These are phyloP conservation scores for Furnarius figulus DNA, from an alignment of 2,113 vertebrate genomes.

Conservation along the genomic window DNA sequence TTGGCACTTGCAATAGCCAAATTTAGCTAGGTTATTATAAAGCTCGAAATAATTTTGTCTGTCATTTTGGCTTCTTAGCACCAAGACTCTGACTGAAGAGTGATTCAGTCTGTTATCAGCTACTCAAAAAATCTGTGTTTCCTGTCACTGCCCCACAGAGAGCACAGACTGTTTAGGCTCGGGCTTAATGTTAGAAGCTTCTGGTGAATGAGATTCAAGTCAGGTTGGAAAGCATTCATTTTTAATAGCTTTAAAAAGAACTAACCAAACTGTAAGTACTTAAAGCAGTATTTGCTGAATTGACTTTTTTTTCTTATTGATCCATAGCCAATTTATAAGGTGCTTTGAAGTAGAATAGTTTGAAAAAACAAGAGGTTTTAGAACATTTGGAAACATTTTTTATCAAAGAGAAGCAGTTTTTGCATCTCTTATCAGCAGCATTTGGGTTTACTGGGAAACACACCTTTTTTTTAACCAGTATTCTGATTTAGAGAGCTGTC, in stretches of 20 bases:
- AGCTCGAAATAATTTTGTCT: not conserved
- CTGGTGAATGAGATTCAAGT: not conserved
- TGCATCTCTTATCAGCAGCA: not conserved
- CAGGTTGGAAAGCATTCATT: not conserved
- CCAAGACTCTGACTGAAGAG: not conserved
- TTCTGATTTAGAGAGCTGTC: not conserved
- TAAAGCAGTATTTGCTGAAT: not conserved
- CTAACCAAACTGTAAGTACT: not conserved
- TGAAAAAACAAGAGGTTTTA: not conserved
- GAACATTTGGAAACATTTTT: not conserved
- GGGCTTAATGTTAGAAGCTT: not conserved
- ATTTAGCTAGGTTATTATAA: not conserved
- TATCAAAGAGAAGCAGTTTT: not conserved
- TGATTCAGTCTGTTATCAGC: not conserved
- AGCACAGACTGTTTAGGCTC: not conserved
- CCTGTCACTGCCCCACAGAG: not conserved
- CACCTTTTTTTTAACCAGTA: not conserved
- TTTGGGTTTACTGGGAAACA: not conserved
- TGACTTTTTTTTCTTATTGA: not conserved
- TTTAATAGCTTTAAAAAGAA: not conserved
- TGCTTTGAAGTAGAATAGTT: slow-evolving; percentile 5
- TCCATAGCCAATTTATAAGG: not conserved
- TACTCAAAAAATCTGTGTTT: not conserved
- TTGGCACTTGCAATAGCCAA: not conserved
- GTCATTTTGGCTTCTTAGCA: not conserved